Evolutionary conservation across 2,888 invertebrate species (phyloP).

Genomic region (Agelastica alni): DNA sequence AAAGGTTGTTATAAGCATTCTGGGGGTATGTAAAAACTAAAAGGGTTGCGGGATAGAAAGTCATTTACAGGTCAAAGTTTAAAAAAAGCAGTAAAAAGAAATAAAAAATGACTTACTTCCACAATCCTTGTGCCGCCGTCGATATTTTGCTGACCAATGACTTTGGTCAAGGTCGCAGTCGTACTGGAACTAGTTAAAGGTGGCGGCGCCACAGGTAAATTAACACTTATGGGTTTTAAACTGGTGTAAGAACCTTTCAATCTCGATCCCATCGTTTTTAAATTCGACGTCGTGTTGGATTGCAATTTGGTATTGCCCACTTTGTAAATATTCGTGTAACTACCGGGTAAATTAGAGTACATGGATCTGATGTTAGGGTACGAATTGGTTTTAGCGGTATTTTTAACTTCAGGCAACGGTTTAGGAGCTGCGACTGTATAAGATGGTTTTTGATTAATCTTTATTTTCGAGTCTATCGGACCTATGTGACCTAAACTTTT

Average conservation of each 20-base stretch:
- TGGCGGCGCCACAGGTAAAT: constrained; percentile 48
- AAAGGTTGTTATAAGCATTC: too few relatives aligned
- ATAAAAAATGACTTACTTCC: constrained; percentile 37
- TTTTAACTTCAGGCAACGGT: constrained; percentile 29
- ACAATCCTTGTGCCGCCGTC: constrained; percentile 25
- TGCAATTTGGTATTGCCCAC: constrained; percentile 21
- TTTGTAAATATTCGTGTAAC: constrained; percentile 35
- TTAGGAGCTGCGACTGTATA: constrained; percentile 36
- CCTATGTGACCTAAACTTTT: constrained; percentile 38
- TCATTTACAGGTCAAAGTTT: too few relatives aligned
- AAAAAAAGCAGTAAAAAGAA: too few relatives aligned
- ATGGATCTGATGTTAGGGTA: constrained; percentile 36
- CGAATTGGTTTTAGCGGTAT: constrained; percentile 23
- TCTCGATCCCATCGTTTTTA: constrained; percentile 47
- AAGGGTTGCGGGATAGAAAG: too few relatives aligned
- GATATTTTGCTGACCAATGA: constrained; percentile 27
- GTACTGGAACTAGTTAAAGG: constrained; percentile 36
- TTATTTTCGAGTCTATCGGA: constrained; percentile 31
- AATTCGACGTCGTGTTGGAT: constrained; percentile 37
- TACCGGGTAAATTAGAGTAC: constrained; percentile 31
- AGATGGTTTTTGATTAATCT: constrained; percentile 34
- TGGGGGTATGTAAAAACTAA: too few relatives aligned
- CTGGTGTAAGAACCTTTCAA: constrained; percentile 53
- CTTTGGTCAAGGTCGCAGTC: constrained; percentile 32
- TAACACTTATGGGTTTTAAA: constrained; percentile 47